Base-by-base conservation (phyloP, 2,888 invertebrate genomes). In the Hirtodrosophila alboralis region DNA sequence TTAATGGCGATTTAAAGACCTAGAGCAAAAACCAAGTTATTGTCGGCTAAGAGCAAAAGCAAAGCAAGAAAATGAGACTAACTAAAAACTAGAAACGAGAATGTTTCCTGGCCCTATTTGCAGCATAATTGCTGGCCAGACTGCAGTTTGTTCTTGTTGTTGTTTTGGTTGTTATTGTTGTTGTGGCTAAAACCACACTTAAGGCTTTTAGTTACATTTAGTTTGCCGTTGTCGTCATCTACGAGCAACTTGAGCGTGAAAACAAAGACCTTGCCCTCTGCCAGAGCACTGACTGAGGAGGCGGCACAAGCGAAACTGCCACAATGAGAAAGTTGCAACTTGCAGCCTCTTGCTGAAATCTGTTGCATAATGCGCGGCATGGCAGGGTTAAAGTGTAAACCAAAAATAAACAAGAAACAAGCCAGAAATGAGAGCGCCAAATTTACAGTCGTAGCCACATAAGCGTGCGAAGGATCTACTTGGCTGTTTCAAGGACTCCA, bases 151-250 rank as follows among this genome's bases (percentile, higher is more conserved):
- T n/a, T 26, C 9, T 41, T 48, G 44, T 40, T 51, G 27, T 34
- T 34, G 31, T n/a, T n/a, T n/a, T n/a, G 18, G 5, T 5, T 18
- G 18, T 18, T 18, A 0, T 34, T 56, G 49, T 44, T 47, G 41
- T 60, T 67, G 33, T 7, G 78, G 78, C 60, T 77, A 45, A 70
- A 64, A 57, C 54, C 67, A 63, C 75, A 61, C 71, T 81, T 63
- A 65, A 38, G 60, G 59, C 75, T 74, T 71, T 69, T 69, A 66
- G 79, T 66, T 72, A 64, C 72, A 66, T 72, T 84, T 71, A 71
- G 64, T 65, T 79, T 65, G 48, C 43, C 44, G 38, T 31, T 64
- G 47, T 47, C 40, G 63, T 41, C 56, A 34, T 56, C 53, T 27
- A 14, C 45, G 31, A 51, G 56, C 49, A 67, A 67, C 76, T 72